Evolutionary conservation across 2,888 invertebrate genomes (phyloP), one percentile per base, ranked within the genome.

Genomic region (Ellobium chinense): DNA sequence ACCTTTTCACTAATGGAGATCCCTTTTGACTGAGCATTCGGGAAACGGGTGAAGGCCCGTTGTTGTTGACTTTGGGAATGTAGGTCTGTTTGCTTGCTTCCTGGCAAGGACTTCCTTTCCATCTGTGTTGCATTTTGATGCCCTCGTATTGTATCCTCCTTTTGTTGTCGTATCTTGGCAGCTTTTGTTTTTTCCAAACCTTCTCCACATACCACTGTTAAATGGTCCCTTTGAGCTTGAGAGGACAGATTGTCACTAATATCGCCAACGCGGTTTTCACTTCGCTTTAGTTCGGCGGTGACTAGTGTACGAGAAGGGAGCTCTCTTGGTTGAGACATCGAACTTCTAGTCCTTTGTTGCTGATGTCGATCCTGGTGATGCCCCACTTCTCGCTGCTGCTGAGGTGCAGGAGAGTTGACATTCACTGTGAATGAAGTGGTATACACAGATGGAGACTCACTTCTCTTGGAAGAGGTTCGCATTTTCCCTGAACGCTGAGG

Each of bases 391-490:
- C 68, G 3, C 37, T 21, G 31, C n/a, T 68, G 68, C 37, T 68
- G 34, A n/a, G 24, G n/a, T 18, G 29, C 29, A 4, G 66, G 24
- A 18, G 36, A 36, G 66, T 36, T 54, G 27, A 70, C 27, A 46
- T 70, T 18, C 27, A 70, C 21, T 2, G 21, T 29, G 9, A 27
- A 37, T 1, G 68, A 68, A 4, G 36, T n/a, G 4, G 37, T 46
- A 18, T 46, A 46, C 9, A 46, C 9, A 37, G 65, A 46, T 37
- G 73, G 65, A 7, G 78, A 79, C 31, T n/a, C 29, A 56, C 65
- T 58, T 0, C 73, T 63, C 0, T n/a, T 46, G 21, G 46, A 0
- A 2, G 46, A 18, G 3, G 21, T 0, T 1, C 29, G 2, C 9
- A 31, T n/a, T 24, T 62, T 39, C 21, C 46, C 14, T n/a, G 70